These are phyloP conservation scores for Suricata suricatta DNA, from an alignment of 2,113 vertebrate genomes.

Conservation along the genomic window DNA sequence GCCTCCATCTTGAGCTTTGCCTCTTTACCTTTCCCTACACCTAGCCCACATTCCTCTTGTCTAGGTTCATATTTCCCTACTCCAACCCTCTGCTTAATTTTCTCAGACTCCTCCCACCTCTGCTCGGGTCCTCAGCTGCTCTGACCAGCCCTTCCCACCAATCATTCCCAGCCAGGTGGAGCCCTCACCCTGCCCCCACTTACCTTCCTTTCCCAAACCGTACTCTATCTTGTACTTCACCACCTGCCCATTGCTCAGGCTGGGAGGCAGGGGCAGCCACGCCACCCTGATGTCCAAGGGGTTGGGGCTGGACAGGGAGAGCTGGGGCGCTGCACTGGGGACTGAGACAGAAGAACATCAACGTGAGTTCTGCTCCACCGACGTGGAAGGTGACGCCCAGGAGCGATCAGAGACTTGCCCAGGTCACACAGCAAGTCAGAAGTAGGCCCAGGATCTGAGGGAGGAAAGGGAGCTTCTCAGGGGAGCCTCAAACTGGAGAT, in stretches of 20 bases:
- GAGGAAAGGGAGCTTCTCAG: conserved; percentile 59
- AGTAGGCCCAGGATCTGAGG: conserved; percentile 62
- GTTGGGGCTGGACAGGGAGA: conserved; percentile 93
- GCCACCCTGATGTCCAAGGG: conserved; percentile 93
- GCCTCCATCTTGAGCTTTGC: neutral
- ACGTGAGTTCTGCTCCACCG: conserved; percentile 42
- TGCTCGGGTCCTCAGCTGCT: neutral
- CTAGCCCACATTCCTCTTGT: neutral
- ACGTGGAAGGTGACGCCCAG: conserved; percentile 29
- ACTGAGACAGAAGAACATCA: conserved; percentile 85
- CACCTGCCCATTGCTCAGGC: conserved; percentile 92
- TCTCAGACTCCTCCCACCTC: neutral
- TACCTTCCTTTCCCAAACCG: conserved; percentile 91
- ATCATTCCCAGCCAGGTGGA: neutral
- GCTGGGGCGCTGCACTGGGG: conserved; percentile 93
- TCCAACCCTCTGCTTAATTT: neutral
- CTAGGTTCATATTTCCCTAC: neutral
- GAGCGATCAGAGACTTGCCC: conserved; percentile 43
- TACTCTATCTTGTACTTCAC: conserved; percentile 95
- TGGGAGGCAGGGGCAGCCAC: conserved; percentile 92
- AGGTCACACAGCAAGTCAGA: conserved; percentile 47
- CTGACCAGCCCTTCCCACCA: neutral
- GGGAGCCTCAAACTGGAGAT: neutral
- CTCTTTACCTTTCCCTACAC: neutral
- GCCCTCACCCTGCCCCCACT: conserved; percentile 53